These are phyloP conservation scores for Bhutanitis thaidina DNA, from an alignment of 2,888 invertebrate genomes.

Conservation along the genomic window DNA sequence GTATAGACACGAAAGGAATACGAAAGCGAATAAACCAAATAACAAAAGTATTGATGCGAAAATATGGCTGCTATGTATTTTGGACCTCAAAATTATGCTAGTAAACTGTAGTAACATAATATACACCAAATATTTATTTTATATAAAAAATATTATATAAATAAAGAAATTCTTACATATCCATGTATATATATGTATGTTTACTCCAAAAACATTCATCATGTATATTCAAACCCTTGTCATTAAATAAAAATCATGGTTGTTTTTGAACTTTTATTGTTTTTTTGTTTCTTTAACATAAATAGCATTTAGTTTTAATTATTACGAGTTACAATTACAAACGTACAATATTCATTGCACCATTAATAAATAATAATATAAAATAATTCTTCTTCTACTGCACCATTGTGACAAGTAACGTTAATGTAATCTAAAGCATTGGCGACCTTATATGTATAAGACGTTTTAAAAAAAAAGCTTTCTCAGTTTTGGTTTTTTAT, in stretches of 20 bases:
- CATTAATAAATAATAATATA: conserved; percentile 77
- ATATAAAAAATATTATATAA: too few species aligned
- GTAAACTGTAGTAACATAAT: too few species aligned
- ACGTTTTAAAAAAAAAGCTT: conserved; percentile 67
- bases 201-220: too few species aligned
- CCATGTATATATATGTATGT: too few species aligned
- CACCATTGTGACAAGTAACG: conserved; percentile 56
- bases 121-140: too few species aligned
- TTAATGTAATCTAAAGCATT: conserved; percentile 53
- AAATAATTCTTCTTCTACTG: conserved; percentile 72
- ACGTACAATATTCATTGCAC: conserved; percentile 75
- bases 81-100: too few species aligned
- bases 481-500: conserved; percentile 70
- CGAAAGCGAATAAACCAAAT: too few species aligned
- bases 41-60: too few species aligned
- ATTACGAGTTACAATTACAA: conserved; percentile 77
- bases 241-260: conserved; percentile 48
- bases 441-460: conserved; percentile 54
- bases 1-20: too few species aligned
- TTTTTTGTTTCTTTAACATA: conserved; percentile 75
- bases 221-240: too few species aligned
- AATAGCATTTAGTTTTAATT: conserved; percentile 78
- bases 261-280: conserved; percentile 75
- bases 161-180: too few species aligned
- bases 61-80: too few species aligned